Conservation (phyloP, 2,113 vertebrate species). For the Carettochelys insculpta region DNA sequence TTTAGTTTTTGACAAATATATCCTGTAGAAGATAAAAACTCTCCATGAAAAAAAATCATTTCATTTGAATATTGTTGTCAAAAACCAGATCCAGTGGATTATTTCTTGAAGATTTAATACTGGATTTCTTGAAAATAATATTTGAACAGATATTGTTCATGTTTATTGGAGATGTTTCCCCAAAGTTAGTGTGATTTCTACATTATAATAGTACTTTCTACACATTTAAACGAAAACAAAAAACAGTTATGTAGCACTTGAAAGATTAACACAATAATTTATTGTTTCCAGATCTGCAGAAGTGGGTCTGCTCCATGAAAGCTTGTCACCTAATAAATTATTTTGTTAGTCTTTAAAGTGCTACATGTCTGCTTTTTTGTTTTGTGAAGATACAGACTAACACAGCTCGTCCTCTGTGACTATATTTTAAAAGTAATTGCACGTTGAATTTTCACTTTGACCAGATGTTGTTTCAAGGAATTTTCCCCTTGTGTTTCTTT, state of each 20-base stretch:
- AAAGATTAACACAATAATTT: too few species aligned
- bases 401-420: too few species aligned
- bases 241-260: too few species aligned
- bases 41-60: not conserved
- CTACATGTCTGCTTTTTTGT: too few species aligned
- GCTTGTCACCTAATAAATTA: too few species aligned
- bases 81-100: accelerated
- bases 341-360: too few species aligned
- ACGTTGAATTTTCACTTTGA: not conserved
- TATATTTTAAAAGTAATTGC: not conserved
- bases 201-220: not conserved
- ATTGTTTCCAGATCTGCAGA: too few species aligned
- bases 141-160: not conserved
- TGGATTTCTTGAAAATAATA: accelerated
- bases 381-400: too few species aligned
- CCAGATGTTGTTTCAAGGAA: not conserved
- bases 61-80: not conserved
- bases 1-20: not conserved
- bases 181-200: not conserved
- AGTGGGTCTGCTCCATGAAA: too few species aligned
- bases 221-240: not conserved
- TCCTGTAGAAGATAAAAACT: not conserved
- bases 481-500: not conserved
- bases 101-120: not conserved
- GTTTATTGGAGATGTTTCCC: not conserved